These are phyloP conservation scores for Phalacrocorax pelagicus DNA, from an alignment of 2,113 vertebrate species.

Conservation along the genomic window DNA sequence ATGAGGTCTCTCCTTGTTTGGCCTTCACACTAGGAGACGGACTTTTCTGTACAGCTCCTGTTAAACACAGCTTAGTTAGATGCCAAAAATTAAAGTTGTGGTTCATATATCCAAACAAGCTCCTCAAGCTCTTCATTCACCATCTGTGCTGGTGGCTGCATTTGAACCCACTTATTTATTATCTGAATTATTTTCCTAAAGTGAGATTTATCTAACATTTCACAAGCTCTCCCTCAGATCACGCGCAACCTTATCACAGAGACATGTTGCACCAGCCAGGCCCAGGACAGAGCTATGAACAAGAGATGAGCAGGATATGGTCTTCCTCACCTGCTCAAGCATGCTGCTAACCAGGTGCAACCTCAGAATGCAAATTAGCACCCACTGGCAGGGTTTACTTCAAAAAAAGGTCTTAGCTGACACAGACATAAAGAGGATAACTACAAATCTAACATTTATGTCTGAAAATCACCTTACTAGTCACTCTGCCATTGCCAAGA, in stretches of 20 bases:
- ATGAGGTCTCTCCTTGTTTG: conserved; percentile 73
- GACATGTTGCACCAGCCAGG: background rate
- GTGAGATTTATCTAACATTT: background rate
- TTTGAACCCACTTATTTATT: background rate
- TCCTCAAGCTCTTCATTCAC: background rate
- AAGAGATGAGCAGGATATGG: background rate
- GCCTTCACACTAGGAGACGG: conserved; percentile 79
- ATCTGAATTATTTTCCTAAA: background rate
- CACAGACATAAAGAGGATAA: background rate
- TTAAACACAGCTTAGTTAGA: conserved; percentile 8
- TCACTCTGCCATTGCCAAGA: background rate
- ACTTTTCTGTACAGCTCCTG: conserved; percentile 85
- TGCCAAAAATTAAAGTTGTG: background rate
- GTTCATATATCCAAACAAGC: background rate
- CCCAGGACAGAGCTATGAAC: background rate
- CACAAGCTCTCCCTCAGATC: background rate
- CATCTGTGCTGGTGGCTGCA: background rate
- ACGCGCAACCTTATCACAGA: background rate
- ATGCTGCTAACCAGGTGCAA: background rate
- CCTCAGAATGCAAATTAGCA: background rate
- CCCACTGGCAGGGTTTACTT: background rate
- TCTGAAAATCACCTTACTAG: background rate
- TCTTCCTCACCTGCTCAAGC: background rate
- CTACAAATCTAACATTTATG: background rate
- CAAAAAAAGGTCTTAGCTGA: background rate